Conservation (phyloP, 2,888 invertebrate species). For the Lasioglossum pauxillum region DNA sequence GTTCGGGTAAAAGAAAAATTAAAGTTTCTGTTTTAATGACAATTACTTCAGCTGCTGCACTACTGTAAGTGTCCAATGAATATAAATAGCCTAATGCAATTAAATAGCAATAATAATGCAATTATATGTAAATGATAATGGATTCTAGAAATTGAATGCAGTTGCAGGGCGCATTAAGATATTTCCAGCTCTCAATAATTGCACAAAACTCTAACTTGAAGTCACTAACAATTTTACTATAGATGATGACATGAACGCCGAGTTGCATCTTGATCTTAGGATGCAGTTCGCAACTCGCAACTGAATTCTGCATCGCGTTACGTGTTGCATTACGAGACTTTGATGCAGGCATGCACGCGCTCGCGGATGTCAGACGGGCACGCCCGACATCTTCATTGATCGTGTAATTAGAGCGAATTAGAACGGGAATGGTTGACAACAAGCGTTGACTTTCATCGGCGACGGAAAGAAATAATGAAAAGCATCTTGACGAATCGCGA, state of each 20-base stretch:
- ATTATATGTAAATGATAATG: too few relatives aligned
- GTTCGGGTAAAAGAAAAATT: background rate
- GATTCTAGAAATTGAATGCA: background rate
- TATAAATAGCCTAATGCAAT: too few relatives aligned
- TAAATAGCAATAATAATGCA: too few relatives aligned
- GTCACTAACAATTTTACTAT: background rate
- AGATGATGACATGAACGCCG: background rate
- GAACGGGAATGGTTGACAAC: background rate
- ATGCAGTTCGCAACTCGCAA: background rate
- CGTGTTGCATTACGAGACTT: slow-evolving; percentile 27
- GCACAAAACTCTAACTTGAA: background rate
- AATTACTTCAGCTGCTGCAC: background rate
- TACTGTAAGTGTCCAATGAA: too few relatives aligned
- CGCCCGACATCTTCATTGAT: slow-evolving; percentile 22
- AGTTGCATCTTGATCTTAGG: background rate
- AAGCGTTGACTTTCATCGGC: background rate
- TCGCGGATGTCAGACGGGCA: background rate
- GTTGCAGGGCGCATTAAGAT: background rate
- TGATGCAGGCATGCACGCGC: slow-evolving; percentile 17
- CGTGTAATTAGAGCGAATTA: slow-evolving; percentile 22
- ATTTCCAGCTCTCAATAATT: background rate
- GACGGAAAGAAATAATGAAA: background rate
- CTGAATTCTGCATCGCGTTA: background rate
- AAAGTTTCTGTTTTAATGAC: background rate
- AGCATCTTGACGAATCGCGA: background rate